Conservation (phyloP, 2,113 vertebrate genomes). For the Pachypanchax playfairii region DNA sequence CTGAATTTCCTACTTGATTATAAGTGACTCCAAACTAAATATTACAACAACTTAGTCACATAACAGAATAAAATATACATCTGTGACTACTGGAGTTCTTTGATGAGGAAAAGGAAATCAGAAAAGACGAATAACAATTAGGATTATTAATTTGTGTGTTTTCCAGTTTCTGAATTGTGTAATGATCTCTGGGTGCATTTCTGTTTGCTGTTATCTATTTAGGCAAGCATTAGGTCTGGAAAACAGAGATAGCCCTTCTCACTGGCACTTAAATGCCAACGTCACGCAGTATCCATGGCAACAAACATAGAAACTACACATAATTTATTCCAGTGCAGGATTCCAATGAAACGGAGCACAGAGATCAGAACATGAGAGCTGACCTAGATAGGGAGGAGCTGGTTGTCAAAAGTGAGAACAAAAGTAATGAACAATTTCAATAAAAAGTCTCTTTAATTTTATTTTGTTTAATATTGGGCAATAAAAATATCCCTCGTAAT, state of each 20-base stretch:
- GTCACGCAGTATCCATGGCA: conserved; percentile 58
- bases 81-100: not conserved
- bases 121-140: not conserved
- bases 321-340: conserved; percentile 49
- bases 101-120: not conserved
- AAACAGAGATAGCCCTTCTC: conserved; percentile 33
- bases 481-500: too few species aligned
- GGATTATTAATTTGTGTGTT: not conserved
- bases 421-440: conserved; percentile 1
- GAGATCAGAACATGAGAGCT: conserved; percentile 62
- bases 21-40: too few species aligned
- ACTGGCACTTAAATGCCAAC: conserved; percentile 27
- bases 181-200: not conserved
- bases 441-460: not conserved
- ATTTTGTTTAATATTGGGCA: not conserved
- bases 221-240: conserved; percentile 19
- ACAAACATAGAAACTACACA: conserved; percentile 50
- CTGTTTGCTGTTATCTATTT: conserved; percentile 7
- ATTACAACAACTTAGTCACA: too few species aligned
- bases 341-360: conserved; percentile 42
- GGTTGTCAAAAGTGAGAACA: conserved; percentile 15
- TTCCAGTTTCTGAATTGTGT: not conserved
- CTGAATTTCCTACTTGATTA: too few species aligned
- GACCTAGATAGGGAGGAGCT: conserved; percentile 64
- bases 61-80: not conserved